Percentiles rank a stretch among this genome's conserved stretches.
Evolutionary conservation across 2,113 vertebrate genomes (phyloP).

Genomic region (Trinectes maculatus): DNA sequence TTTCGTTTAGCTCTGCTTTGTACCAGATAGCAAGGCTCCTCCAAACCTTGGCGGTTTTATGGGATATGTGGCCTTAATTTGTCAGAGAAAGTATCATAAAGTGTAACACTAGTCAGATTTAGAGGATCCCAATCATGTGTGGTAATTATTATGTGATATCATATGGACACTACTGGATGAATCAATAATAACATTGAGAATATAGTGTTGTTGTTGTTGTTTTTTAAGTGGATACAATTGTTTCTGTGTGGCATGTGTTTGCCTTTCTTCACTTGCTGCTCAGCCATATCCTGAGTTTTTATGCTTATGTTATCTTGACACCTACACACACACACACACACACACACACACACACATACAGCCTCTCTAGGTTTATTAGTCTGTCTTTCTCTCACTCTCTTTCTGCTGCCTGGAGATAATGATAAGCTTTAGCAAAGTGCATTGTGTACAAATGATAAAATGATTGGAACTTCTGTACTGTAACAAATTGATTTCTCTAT

Average conservation of each 20-base stretch:
- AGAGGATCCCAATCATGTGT: neutral
- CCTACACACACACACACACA: conserved; percentile 36
- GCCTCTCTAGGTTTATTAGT: conserved; percentile 21
- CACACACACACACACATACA: conserved; percentile 15
- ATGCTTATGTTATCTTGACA: conserved; percentile 38
- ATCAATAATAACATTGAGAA: neutral
- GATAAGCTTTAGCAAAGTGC: conserved; percentile 46
- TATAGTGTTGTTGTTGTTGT: neutral
- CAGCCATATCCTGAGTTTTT: conserved; percentile 23
- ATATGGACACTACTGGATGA: too few relatives aligned
- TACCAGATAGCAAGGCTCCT: neutral
- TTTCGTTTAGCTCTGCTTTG: conserved; percentile 16
- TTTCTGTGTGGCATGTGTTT: neutral
- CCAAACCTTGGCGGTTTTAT: neutral
- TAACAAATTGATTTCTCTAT: conserved; percentile 44
- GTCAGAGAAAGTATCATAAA: neutral
- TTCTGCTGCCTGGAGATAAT: conserved; percentile 46
- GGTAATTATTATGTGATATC: neutral
- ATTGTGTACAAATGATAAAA: conserved; percentile 48
- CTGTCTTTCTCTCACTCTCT: conserved; percentile 6
- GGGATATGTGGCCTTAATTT: conserved; percentile 10
- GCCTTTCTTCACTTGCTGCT: conserved; percentile 24
- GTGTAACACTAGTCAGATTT: neutral
- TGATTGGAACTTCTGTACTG: conserved; percentile 47
- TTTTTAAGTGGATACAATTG: neutral